phyloP scores from a whole-genome alignment of 2,113 vertebrate species.

The Myotis lucifugus region DNA sequence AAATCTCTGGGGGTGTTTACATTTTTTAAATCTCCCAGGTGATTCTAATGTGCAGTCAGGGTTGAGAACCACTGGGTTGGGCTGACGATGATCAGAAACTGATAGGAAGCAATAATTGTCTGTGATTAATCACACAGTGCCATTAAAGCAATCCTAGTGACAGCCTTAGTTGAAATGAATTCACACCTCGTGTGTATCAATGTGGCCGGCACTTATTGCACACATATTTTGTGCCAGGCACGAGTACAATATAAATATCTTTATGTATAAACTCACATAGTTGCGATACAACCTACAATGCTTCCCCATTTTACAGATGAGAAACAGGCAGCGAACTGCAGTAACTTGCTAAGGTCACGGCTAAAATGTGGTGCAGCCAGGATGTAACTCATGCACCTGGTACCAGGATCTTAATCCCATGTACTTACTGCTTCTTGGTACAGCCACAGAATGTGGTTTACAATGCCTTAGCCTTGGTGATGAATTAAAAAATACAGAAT shows the following conservation, averaged over 20 bases:
- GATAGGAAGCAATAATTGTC: neutral
- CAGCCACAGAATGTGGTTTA: neutral
- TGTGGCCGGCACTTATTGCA: accelerated
- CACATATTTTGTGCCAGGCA: neutral
- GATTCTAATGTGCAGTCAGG: neutral
- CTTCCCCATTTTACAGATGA: neutral
- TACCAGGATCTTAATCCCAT: neutral
- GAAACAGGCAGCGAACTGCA: neutral
- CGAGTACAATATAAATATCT: neutral
- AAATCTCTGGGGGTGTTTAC: neutral
- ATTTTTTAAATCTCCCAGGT: neutral
- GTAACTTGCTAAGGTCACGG: neutral
- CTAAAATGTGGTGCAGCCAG: neutral
- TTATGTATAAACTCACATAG: neutral
- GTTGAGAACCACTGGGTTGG: neutral
- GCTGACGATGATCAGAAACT: neutral
- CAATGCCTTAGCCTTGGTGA: neutral
- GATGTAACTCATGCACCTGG: neutral
- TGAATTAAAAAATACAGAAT: constrained; percentile 19
- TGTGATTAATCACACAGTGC: neutral
- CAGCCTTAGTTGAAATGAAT: neutral
- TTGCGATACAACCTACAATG: neutral
- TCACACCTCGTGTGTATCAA: neutral
- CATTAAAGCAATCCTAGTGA: neutral
- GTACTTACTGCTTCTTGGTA: neutral